These are phyloP conservation scores for Eriosoma lanigerum DNA, from an alignment of 1,140 invertebrate species.

Conservation along the genomic window DNA sequence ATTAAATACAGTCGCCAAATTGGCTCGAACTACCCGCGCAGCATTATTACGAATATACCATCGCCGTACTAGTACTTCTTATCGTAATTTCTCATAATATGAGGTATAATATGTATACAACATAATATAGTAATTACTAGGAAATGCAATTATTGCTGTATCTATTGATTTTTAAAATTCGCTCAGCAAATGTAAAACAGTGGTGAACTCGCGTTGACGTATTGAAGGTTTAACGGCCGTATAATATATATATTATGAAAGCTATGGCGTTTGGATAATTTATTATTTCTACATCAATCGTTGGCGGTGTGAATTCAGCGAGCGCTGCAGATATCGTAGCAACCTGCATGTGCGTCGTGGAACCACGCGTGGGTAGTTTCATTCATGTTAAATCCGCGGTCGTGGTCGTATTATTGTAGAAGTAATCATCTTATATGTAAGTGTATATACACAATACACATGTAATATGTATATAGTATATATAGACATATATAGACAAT, in stretches of 20 bases:
- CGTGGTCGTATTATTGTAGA: no score
- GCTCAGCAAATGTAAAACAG: neutral
- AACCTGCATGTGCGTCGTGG: neutral
- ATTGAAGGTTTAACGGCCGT: neutral
- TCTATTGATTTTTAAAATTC: neutral
- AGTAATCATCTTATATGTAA: no score
- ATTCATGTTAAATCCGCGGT: slow-evolving; percentile 7
- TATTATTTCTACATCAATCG: slow-evolving; percentile 16
- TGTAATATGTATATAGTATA: no score
- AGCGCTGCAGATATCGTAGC: neutral
- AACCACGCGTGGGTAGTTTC: slow-evolving; percentile 33
- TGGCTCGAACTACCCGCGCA: slow-evolving; percentile 5
- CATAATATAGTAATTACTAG: no score
- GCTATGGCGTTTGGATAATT: neutral
- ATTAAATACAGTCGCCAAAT: slow-evolving; percentile 41
- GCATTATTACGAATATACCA: neutral
- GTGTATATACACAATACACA: neutral
- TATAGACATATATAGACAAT: no score
- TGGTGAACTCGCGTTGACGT: neutral
- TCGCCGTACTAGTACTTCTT: no score
- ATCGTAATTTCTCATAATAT: no score
- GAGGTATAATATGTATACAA: no score
- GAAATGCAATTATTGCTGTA: no score
- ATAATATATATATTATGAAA: no score
- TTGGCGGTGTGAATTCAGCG: neutral